Evolutionary conservation across 2,113 vertebrate genomes (phyloP), one percentile per base, ranked within the genome.

Genomic region (Clinocottus analis): DNA sequence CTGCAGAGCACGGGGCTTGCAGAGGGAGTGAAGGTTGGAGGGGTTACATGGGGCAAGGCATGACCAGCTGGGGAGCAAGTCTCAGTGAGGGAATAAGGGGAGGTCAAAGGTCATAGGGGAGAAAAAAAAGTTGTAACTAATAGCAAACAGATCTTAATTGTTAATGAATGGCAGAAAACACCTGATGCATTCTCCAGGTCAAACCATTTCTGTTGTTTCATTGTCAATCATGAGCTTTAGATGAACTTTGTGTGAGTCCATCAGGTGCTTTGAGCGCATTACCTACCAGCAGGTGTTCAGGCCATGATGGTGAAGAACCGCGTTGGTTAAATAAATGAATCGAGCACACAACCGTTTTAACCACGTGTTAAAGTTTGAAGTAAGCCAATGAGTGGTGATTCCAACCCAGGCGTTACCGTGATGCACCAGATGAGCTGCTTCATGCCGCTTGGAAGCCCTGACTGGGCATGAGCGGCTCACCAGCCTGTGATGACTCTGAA

Each of bases 231-330:
- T 55, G 27, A 11, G 61, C 6, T 19, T 59, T 0, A 13, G 21
- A 14, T 0, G 2, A 25, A 45, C 21, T 61, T 10, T 1, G 0
- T 65, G 39, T 31, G 12, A 2, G 63, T 72, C n/a, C 79, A 88
- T 90, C 92, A 90, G 90, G 91, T 90, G 90, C 85, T 91, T 90
- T 90, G 62, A 82, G 89, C 82, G 58, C 51, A 75, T 69, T 0
- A 27, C 60, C n/a, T 63, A 80, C n/a, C 4, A 72, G 49, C 25
- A 58, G 70, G 79, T 58, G 33, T 63, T 85, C 33, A 72, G 79
- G 82, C 63, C 72, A 58, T 85, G 83, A 81, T 25, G 64, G 85
- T 86, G 82, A 84, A 69, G 82, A 84, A 69, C 81, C 58, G 77
- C 65, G 47, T 23, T 41, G 33, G 16, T 61, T 76, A 63, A 72